Conservation (phyloP, 2,113 vertebrate genomes). For the Neolamprologus sp. region DNA sequence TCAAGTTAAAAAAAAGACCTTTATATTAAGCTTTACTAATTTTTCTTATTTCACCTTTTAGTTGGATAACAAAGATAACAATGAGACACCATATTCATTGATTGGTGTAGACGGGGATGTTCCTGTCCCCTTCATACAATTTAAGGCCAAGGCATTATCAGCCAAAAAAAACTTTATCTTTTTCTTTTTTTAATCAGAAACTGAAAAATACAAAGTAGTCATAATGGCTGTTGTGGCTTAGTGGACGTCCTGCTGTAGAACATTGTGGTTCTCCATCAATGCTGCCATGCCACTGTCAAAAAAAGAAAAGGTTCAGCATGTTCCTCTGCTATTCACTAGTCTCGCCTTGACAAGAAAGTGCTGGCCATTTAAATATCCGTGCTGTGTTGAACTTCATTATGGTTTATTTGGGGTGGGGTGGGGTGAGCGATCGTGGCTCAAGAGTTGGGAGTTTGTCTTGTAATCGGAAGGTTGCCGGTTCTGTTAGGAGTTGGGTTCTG, state of each 20-base stretch:
- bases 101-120: neutral
- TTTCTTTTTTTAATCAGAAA: neutral
- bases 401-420: neutral
- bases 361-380: neutral
- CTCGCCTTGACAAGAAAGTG: neutral
- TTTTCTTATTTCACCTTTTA: neutral
- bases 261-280: neutral
- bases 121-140: neutral
- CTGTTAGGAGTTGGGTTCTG: no score
- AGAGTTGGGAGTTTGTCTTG: rapidly evolving
- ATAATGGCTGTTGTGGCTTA: neutral
- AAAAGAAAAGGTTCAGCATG: neutral
- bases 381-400: neutral
- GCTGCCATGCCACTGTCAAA: neutral
- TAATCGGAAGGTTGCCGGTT: no score
- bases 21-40: rapidly evolving
- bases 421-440: no score
- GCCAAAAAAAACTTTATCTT: neutral
- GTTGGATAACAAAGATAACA: neutral
- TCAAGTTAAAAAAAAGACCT: neutral
- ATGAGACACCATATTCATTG: neutral
- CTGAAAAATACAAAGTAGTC: neutral
- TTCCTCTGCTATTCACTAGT: neutral
- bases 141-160: neutral
- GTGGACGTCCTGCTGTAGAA: neutral